A percentile compares a stretch with the other conserved stretches of the same genome.
These are phyloP conservation scores for Polydrusus tereticollis DNA, from an alignment of 2,888 invertebrate species.

Conservation along the genomic window DNA sequence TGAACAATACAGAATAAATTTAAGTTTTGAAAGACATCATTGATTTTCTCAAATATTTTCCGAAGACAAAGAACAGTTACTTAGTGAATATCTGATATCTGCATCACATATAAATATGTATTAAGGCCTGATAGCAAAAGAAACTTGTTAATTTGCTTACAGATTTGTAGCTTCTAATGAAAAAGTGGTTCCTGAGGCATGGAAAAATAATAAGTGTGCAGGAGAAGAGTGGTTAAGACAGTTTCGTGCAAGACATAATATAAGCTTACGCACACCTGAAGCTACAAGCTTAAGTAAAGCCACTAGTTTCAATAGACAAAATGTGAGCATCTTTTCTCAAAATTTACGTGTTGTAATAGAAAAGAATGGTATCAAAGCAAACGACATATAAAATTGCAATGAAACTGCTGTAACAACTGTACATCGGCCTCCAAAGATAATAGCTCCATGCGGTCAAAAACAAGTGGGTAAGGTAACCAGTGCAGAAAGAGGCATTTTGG, in stretches of 20 bases:
- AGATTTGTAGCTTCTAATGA: constrained; percentile 19
- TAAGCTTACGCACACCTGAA: too few relatives aligned
- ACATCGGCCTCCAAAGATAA: constrained; percentile 55
- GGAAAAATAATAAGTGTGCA: constrained; percentile 24
- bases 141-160: constrained; percentile 23
- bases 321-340: constrained; percentile 45
- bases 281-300: too few relatives aligned
- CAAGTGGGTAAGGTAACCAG: constrained; percentile 54
- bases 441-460: constrained; percentile 51
- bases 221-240: constrained; percentile 35
- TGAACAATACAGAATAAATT: neutral
- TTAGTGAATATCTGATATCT: constrained; percentile 7
- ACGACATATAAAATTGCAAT: constrained; percentile 55
- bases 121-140: constrained; percentile 20
- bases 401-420: constrained; percentile 57
- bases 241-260: too few relatives aligned
- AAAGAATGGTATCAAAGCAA: constrained; percentile 28
- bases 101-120: constrained; percentile 16
- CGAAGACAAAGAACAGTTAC: constrained; percentile 13
- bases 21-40: constrained; percentile 16
- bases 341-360: constrained; percentile 23
- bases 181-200: constrained; percentile 19
- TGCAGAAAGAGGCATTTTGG: too few relatives aligned
- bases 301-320: too few relatives aligned
- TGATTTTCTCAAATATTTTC: constrained; percentile 8